Evolutionary conservation across 2,113 vertebrate species (phyloP), one percentile per base, ranked within the genome.

Genomic region (Pachypanchax playfairii): DNA sequence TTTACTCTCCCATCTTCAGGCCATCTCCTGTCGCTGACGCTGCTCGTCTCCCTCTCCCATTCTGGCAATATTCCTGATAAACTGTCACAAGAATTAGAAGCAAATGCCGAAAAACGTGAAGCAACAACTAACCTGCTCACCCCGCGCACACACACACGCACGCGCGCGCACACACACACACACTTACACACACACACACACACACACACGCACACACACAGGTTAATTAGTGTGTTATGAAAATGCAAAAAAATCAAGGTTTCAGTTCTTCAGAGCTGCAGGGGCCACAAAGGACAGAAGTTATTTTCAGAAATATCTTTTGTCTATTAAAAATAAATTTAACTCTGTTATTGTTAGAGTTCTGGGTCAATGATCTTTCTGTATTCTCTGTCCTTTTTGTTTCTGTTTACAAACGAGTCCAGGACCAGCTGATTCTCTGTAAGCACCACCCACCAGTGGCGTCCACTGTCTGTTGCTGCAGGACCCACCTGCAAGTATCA

Each of bases 161-260:
- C 7, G 21, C 47, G n/a, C n/a, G n/a, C 17, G 38, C 47, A 59
- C 38, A 44, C 28, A 52, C 20, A 58, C 17, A 62, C n/a, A 36
- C 7, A 25, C 47, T n/a, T 14, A 43, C 47, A 59, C 38, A 44
- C 28, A 52, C 20, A 58, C 17, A 62, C n/a, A 36, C 7, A 25
- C 47, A 28, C 17, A 43, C 47, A 59, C 38, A 44, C 28, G 48
- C 20, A 58, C 17, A 62, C n/a, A 36, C 7, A 25, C 47, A 28
- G 59, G 56, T 70, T 73, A 75, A 77, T 77, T 81, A 61, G 53
- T 26, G 33, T 28, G 54, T 58, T 65, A 39, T 64, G 18, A 75
- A 73, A 54, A 67, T 72, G 55, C 49, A 62, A 49, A 24, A 66
- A 20, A n/a, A 42, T 56, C 56, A 26, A 29, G 3, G 10, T 20